These are phyloP conservation scores for Pterocles gutturalis DNA, from an alignment of 2,113 vertebrate species.

Conservation along the genomic window DNA sequence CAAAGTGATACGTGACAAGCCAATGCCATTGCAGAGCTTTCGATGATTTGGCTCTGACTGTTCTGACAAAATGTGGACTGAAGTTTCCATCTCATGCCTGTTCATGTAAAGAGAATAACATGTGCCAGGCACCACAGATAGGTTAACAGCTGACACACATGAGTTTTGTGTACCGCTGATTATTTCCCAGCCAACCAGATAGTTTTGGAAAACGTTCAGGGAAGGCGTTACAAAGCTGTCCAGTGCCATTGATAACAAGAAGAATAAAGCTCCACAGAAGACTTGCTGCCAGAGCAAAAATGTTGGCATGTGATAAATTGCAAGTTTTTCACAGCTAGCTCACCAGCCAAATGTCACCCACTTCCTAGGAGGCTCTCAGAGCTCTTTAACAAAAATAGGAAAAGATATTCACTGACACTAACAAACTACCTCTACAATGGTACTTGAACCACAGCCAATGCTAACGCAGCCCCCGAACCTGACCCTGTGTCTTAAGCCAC, in stretches of 20 bases:
- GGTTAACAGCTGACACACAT: not conserved
- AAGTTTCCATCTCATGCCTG: not conserved
- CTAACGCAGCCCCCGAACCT: not conserved
- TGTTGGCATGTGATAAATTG: not conserved
- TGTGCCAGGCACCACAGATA: slow-evolving; percentile 6
- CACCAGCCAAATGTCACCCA: not conserved
- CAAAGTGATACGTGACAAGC: not conserved
- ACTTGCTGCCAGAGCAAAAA: slow-evolving; percentile 6
- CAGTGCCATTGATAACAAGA: not conserved
- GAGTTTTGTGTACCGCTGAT: not conserved
- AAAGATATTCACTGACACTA: not conserved
- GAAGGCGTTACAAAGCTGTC: slow-evolving; percentile 31
- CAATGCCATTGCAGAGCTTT: not conserved
- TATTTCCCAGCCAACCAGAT: not conserved
- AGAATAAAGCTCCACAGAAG: not conserved
- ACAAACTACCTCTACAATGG: not conserved
- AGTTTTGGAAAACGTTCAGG: slow-evolving; percentile 8
- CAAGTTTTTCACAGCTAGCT: not conserved
- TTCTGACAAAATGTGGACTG: not conserved
- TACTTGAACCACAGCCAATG: not conserved
- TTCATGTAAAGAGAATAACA: not conserved
- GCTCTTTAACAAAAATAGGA: not conserved
- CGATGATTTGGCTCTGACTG: not conserved
- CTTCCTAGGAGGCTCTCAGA: not conserved
- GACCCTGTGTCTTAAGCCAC: not conserved